Percentiles rank a stretch among this genome's conserved stretches.
Evolutionary conservation across 2,888 invertebrate species (phyloP).

Genomic region (Ischnura elegans): DNA sequence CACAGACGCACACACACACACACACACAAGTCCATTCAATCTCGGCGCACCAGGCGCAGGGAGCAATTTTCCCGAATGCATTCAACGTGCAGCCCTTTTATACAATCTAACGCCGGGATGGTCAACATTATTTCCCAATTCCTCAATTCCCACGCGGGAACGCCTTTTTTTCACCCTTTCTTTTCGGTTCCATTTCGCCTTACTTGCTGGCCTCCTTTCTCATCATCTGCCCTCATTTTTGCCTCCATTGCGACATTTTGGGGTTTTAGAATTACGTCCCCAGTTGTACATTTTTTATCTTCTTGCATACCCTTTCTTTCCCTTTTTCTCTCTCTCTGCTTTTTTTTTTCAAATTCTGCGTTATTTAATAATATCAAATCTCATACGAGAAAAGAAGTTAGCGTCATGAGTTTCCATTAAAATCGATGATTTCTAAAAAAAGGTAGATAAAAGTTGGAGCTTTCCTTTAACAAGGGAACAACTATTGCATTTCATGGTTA

Average conservation of each 20-base stretch:
- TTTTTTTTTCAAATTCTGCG: too few species aligned
- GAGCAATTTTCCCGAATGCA: neutral
- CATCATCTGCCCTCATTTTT: neutral
- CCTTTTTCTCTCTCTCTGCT: neutral
- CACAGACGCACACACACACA: neutral
- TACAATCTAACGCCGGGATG: neutral
- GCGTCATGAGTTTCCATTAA: too few species aligned
- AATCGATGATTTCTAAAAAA: too few species aligned
- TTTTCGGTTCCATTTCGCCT: neutral
- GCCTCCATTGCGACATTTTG: neutral
- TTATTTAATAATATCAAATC: too few species aligned
- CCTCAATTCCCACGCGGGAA: neutral
- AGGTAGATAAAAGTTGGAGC: too few species aligned
- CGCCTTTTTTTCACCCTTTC: neutral
- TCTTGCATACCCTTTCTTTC: neutral
- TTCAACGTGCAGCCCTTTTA: neutral
- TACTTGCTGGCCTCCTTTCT: too few species aligned
- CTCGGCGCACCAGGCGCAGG: neutral
- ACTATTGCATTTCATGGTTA: too few species aligned
- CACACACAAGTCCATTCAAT: too few species aligned
- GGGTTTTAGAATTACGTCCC: too few species aligned
- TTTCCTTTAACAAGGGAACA: too few species aligned
- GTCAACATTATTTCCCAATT: conserved; percentile 19
- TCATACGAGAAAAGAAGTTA: too few species aligned
- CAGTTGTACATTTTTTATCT: neutral